Base-by-base conservation (phyloP, 2,113 vertebrate genomes). In the Pelusios castaneus region DNA sequence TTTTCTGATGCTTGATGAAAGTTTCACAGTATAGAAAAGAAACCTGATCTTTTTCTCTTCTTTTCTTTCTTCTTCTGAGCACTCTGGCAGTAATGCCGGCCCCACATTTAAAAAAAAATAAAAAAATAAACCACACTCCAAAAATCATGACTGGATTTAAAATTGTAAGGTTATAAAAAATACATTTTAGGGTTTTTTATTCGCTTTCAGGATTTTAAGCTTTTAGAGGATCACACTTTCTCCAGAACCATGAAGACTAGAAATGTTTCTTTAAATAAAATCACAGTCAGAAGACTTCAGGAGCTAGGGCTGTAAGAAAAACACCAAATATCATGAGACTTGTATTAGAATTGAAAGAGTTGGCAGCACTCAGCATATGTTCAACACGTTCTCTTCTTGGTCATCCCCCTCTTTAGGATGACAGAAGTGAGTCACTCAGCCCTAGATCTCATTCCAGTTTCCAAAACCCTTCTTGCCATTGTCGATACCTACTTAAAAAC, bases 401-500 rank as follows among this genome's bases (percentile, higher is more conserved):
- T 52, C 91, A 88, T 91, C 10, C 31, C 17, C 17, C 7, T 82
- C 17, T 27, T 76, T 84, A 79, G 22, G 52, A 87, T 82, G 89
- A 90, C 73, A 87, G 86, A 95, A 95, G 93, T 78, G 88, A 94
- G 91, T 85, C 9, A 91, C 56, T 83, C 91, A 91, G 54, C 41
- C 90, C 82, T 90, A 92, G 49, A 84, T 79, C 8, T 21, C 63
- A 5, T 34, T 12, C 49, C 49, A 49, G 49, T 49, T 49, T 49
- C 49, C 49, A 49, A 49, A 49, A 27, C 19, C 78, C 56, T 92
- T 73, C 86, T 87, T 91, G 77, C 84, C 87, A 89, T 95, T 93
- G 91, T 91, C 76, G 49, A 11, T 54, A 56, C 4, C 82, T 87
- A 93, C 91, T 92, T 75, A 83, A 89, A 90, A 92, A 49, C 2